phyloP scores from a whole-genome alignment of 1,140 invertebrate genomes.

The Manduca sexta region DNA sequence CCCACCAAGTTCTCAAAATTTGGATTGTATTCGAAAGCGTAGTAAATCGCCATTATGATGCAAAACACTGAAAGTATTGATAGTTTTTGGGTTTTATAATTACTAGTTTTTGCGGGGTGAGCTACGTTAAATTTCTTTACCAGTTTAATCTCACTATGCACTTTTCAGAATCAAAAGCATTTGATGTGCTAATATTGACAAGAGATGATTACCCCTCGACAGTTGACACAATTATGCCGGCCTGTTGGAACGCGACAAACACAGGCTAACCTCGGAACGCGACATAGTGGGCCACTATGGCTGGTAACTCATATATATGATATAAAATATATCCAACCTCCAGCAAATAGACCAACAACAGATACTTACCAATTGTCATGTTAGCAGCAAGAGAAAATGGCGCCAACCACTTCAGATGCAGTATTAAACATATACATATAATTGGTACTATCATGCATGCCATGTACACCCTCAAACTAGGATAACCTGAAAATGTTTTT shows the following conservation, averaged over 20 bases:
- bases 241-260: too few relatives aligned
- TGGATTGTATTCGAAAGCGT: constrained; percentile 30
- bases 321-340: too few relatives aligned
- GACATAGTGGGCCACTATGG: too few relatives aligned
- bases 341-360: neutral
- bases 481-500: constrained; percentile 23
- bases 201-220: too few relatives aligned
- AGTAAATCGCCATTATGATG: constrained; percentile 32
- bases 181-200: neutral
- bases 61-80: constrained; percentile 27
- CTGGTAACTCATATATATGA: too few relatives aligned
- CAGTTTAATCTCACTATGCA: too few relatives aligned
- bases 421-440: constrained; percentile 44
- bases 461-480: constrained; percentile 34
- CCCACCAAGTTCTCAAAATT: constrained; percentile 18
- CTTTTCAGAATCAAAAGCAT: too few relatives aligned
- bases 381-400: constrained; percentile 50
- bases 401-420: constrained; percentile 46
- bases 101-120: too few relatives aligned
- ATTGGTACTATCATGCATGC: constrained; percentile 35
- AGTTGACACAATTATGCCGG: too few relatives aligned
- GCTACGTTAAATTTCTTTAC: too few relatives aligned
- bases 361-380: constrained; percentile 34
- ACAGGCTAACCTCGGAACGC: neutral
- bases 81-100: neutral